A percentile compares a stretch with the other conserved stretches of the same genome.
Evolutionary conservation across 2,797 vertebrate genomes (phyloP).

Genomic region (Erpetoichthys calabaricus): DNA sequence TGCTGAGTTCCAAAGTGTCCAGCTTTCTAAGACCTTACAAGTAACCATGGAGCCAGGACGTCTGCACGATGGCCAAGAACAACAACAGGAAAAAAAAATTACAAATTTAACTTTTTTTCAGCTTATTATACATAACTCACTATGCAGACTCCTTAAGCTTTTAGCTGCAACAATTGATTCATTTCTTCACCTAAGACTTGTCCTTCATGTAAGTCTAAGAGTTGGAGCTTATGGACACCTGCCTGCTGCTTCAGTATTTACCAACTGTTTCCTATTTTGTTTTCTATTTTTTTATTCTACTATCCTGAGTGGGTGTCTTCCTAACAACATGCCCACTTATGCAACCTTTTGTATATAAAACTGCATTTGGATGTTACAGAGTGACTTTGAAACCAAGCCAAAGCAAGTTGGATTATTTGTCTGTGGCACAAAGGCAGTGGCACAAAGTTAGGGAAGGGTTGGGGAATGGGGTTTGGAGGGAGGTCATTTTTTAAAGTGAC

Average conservation of each 20-base stretch:
- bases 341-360: no score
- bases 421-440: no score
- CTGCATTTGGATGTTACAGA: no score
- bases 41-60: slow-evolving; percentile 44
- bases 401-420: no score
- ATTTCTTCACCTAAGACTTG: slow-evolving; percentile 5
- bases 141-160: slow-evolving; percentile 32
- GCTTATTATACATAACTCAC: slow-evolving; percentile 37
- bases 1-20: slow-evolving; percentile 96
- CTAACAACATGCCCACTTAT: no score
- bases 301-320: no score
- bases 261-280: slow-evolving; percentile 14
- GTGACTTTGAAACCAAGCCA: no score
- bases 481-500: no score
- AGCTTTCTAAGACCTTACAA: slow-evolving; percentile 94
- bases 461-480: no score
- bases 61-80: slow-evolving; percentile 26
- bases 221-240: slow-evolving; percentile 6
- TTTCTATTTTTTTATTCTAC: slow-evolving; percentile 3
- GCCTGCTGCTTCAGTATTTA: slow-evolving; percentile 5
- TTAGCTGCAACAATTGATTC: neutral
- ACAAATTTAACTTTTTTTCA: slow-evolving; percentile 23
- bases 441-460: no score
- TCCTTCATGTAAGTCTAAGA: neutral
- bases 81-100: slow-evolving; percentile 21